phyloP scores from a whole-genome alignment of 2,888 invertebrate genomes.

The Aspidiotus rigidus region DNA sequence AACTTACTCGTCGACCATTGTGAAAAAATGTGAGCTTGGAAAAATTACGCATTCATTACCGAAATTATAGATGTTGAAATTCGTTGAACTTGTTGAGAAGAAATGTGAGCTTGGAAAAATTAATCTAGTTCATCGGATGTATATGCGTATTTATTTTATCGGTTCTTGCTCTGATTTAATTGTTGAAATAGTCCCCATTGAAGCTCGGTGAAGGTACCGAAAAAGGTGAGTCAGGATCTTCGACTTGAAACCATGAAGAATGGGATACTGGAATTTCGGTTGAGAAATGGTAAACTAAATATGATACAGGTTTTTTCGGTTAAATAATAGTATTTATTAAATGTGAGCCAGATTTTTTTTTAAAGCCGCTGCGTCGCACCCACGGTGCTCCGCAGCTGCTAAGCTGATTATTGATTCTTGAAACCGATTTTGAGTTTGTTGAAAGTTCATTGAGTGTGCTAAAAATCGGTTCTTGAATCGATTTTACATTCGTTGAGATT shows the following conservation, averaged over 20 bases:
- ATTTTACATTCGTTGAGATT: slow-evolving; percentile 4
- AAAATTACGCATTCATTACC: slow-evolving; percentile 6
- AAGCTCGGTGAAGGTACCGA: slow-evolving; percentile 12
- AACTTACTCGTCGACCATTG: not conserved
- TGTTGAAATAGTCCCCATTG: slow-evolving; percentile 6
- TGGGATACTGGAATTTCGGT: slow-evolving; percentile 6
- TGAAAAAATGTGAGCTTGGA: slow-evolving; percentile 1
- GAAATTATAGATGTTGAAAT: not conserved
- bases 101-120: slow-evolving; percentile 16
- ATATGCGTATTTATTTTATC: slow-evolving; percentile 7
- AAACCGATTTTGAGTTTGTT: not conserved
- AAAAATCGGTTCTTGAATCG: slow-evolving; percentile 4
- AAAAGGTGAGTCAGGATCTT: slow-evolving; percentile 11
- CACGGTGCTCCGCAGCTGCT: not conserved
- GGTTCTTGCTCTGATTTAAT: slow-evolving; percentile 4
- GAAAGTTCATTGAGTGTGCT: not conserved
- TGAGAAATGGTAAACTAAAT: slow-evolving; percentile 5
- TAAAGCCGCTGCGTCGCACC: too few species aligned
- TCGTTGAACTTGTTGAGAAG: slow-evolving; percentile 10
- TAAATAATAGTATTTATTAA: slow-evolving; percentile 7
- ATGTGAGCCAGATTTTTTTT: slow-evolving; percentile 9
- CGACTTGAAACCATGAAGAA: not conserved
- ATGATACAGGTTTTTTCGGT: slow-evolving; percentile 5
- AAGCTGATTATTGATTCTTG: slow-evolving; percentile 1
- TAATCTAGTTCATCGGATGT: slow-evolving; percentile 3